Base-by-base conservation (phyloP, 2,888 invertebrate genomes). In the Microctonus hyperodae region DNA sequence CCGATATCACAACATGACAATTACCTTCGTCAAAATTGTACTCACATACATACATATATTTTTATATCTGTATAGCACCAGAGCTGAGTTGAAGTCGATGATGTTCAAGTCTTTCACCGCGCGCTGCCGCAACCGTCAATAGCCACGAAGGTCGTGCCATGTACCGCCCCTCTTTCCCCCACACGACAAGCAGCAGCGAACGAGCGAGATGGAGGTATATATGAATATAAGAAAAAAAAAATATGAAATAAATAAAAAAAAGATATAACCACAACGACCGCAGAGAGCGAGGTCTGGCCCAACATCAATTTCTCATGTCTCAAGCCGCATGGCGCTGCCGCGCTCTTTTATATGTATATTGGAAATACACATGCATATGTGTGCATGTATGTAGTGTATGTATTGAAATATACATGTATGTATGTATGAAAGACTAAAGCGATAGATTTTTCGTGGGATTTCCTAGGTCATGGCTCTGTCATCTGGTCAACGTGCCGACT, bases 401-500 rank as follows among this genome's bases (percentile, higher is more conserved):
- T 4, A 35, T 10, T n/a, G n/a, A n/a, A n/a, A 35, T 5, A 10
- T 35, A 20, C 7, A 16, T 44, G 6, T 37, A 37, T n/a, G 37
- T n/a, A 37, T 37, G 13, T 37, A 11, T 37, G n/a, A n/a, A 44
- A 33, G 22, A 33, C 65, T 16, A 40, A 37, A 48, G 62, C 6
- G 28, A 58, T 59, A 37, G 40, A 28, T 51, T 66, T 71, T 70
- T 70, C 76, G 71, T 72, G 72, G 74, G 77, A 76, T 76, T 78
- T 73, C 75, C 76, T 78, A 73, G 78, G 78, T 78, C 78, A 78
- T 73, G 75, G 75, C 74, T 74, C 77, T 78, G 78, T 78, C 78
- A 78, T 78, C 77, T 78, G 78, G 78, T 73, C 60, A 69, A 70
- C 62, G 69, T 60, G 67, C 61, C 69, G 63, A 44, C 65, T 64